Base-by-base conservation (phyloP, 2,797 vertebrate genomes). In the Acanthis flammea region DNA sequence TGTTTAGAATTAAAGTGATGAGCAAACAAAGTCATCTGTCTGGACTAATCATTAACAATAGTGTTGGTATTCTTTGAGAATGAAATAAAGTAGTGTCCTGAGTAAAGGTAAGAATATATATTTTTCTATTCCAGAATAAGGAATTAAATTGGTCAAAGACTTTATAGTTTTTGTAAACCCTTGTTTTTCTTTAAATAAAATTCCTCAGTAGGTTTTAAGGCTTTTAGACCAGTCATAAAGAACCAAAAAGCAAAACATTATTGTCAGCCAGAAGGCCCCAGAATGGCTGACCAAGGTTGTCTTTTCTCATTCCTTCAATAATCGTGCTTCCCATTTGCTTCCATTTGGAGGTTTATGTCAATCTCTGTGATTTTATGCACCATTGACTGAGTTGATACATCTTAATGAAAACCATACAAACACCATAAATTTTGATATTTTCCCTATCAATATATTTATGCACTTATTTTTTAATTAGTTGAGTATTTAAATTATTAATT, bases 321-420 rank as follows among this genome's bases (percentile, higher is more conserved):
- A 63, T 33, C 33, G 60, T 31, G 10, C 13, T 76, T 96, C 22
- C 21, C 28, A 16, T 85, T 78, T 93, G 6, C 14, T 91, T 86
- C 33, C 22, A 62, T n/a, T 94, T 93, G 58, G 53, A 61, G 47
- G 21, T 58, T 94, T 94, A 30, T 87, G n/a, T 61, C 66, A 79
- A 21, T 80, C 54, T 70, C n/a, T 60, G 30, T 84, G 76, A 80
- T 53, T 92, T 95, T n/a, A 72, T 30, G 6, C 54, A 60, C 30
- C 33, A 27, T 41, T 91, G 85, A n/a, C 39, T 31, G 53, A 96
- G 81, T 62, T 61, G 63, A 91, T 86, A 60, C 44, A 87, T 54
- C 10, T 54, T 92, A 67, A 70, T 55, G n/a, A 76, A 72, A 90
- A 19, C 57, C 37, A 48, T 35, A 62, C 35, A 95, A 91, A 61